These are phyloP conservation scores for Ptychobarbus kaznakovi DNA, from an alignment of 2,797 vertebrate species.

Conservation along the genomic window DNA sequence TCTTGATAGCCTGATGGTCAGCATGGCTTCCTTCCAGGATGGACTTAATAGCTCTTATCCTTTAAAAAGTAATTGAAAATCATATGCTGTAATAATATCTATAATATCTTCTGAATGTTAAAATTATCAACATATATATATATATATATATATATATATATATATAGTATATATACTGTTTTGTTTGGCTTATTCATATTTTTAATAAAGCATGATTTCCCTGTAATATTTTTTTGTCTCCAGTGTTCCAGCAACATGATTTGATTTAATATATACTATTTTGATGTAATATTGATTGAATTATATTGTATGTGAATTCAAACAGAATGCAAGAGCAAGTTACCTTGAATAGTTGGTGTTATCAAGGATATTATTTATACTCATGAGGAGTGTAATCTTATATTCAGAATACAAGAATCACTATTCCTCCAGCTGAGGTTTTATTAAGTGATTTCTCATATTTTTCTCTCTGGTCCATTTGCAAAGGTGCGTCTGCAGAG, in stretches of 20 bases:
- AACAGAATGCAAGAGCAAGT: background rate
- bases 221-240: background rate
- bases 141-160: no score
- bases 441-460: constrained; percentile 21
- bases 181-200: background rate
- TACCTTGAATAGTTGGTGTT: background rate
- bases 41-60: background rate
- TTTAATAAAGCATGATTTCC: background rate
- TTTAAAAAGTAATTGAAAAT: constrained; percentile 9
- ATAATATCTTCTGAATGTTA: background rate
- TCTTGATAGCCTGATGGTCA: background rate
- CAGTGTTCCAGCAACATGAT: background rate
- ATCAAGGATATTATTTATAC: constrained; percentile 8
- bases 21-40: background rate
- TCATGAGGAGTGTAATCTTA: background rate
- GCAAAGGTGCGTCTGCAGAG: background rate
- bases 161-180: background rate
- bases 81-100: background rate
- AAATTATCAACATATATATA: background rate
- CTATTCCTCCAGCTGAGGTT: constrained; percentile 2
- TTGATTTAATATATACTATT: background rate
- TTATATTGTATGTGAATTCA: background rate
- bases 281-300: background rate
- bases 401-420: background rate
- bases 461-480: background rate